phyloP scores from a whole-genome alignment of 2,888 invertebrate species.

The Nymphalis polychloros region DNA sequence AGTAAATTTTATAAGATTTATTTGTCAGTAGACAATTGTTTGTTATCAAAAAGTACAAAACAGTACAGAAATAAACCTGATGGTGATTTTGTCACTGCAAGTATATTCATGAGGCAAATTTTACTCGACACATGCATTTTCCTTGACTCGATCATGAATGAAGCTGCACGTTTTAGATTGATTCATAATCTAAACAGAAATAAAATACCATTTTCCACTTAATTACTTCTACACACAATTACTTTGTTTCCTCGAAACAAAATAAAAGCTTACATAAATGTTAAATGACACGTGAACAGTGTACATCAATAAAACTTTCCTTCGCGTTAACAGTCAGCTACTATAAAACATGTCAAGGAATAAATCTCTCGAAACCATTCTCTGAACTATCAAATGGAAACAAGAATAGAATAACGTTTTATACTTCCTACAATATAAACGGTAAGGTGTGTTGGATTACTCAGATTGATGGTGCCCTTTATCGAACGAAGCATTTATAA shows the following conservation, averaged over 20 bases:
- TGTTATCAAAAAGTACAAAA: too few species aligned
- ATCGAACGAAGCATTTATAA: slow-evolving; percentile 4
- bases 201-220: too few species aligned
- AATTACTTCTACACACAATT: neutral
- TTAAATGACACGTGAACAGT: slow-evolving; percentile 29
- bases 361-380: slow-evolving; percentile 37
- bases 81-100: too few species aligned
- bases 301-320: slow-evolving; percentile 35
- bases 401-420: slow-evolving; percentile 35
- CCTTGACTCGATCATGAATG: too few species aligned
- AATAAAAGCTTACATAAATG: slow-evolving; percentile 11
- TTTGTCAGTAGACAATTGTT: too few species aligned
- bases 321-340: slow-evolving; percentile 29
- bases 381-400: slow-evolving; percentile 30
- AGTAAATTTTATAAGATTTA: too few species aligned
- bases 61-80: too few species aligned
- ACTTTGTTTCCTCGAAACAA: slow-evolving; percentile 4
- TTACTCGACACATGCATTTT: too few species aligned
- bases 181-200: too few species aligned
- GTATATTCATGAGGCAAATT: too few species aligned
- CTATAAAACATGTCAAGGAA: slow-evolving; percentile 37
- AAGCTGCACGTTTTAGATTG: too few species aligned
- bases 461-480: slow-evolving; percentile 29
- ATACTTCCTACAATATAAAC: slow-evolving; percentile 30
- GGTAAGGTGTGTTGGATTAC: slow-evolving; percentile 26